Evolutionary conservation across 2,888 invertebrate genomes (phyloP), one percentile per base, ranked within the genome.

Genomic region (Ferrisia virgata): DNA sequence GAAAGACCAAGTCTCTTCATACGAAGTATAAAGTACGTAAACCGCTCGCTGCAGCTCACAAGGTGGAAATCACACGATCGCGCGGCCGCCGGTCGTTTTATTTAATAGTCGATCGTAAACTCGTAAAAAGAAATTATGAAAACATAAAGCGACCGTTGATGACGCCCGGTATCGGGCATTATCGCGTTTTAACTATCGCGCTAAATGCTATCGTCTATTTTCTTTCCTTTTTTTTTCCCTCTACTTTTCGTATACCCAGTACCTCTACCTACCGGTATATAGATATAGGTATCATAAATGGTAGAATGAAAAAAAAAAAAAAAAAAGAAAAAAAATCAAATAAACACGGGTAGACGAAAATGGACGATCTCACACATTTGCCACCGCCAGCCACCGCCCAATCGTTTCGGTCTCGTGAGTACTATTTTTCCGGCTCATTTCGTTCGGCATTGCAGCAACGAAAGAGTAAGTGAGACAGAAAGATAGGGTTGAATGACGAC

Each of bases 21-120:
- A n/a, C n/a, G n/a, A n/a, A n/a, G n/a, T n/a, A n/a, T n/a, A n/a
- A n/a, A n/a, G n/a, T n/a, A n/a, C n/a, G n/a, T n/a, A n/a, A n/a
- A n/a, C n/a, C n/a, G 1, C 58, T 22, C 22, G 58, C 58, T 6
- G 8, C 36, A 31, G 0, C 72, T 13, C 33, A 33, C n/a, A n/a
- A 8, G 31, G n/a, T 8, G 22, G 8, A 31, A 33, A 72, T 33
- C 72, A 72, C 72, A 72, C 31, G 33, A 13, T 28, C 64, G 28
- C 31, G 22, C 58, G 31, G n/a, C n/a, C n/a, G 15, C 53, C 33
- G 25, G 33, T 33, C 33, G 33, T 72, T 33, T 33, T 15, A 31
- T 72, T 72, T 72, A 72, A 72, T 72, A 72, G 72, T 5, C 33
- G 33, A 72, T 72, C 72, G 72, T 72, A 72, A 72, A 72, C 33